Conservation (phyloP, 2,797 vertebrate genomes). For the Pampus argenteus region DNA sequence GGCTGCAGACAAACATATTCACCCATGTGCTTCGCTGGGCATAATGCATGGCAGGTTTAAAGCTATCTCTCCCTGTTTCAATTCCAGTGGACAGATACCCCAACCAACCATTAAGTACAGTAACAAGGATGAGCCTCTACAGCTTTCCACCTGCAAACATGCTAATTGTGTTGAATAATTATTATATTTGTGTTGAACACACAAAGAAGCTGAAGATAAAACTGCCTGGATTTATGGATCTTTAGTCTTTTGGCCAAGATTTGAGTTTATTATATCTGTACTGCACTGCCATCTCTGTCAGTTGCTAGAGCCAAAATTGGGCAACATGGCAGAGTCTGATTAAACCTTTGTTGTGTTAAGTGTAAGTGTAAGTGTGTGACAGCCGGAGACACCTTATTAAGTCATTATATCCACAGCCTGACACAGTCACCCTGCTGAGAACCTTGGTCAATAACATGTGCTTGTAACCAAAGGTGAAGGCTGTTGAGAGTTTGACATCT, state of each 20-base stretch:
- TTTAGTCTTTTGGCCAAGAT: neutral
- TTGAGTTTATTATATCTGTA: conserved; percentile 1
- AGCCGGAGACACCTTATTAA: neutral
- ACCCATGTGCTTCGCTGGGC: conserved; percentile 2
- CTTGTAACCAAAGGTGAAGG: neutral
- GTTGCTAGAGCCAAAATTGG: conserved; percentile 7
- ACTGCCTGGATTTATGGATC: neutral
- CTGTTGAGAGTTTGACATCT: conserved; percentile 5
- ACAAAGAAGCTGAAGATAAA: conserved; percentile 1
- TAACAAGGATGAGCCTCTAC: neutral
- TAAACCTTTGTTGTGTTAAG: neutral
- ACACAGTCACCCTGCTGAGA: conserved; percentile 4
- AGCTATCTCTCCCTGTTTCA: neutral
- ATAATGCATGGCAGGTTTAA: conserved; percentile 1
- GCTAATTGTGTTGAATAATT: neutral
- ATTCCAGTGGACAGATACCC: neutral
- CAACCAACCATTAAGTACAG: neutral
- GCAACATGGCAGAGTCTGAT: neutral
- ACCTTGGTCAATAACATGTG: conserved; percentile 3
- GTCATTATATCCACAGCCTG: conserved; percentile 1
- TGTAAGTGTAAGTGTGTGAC: too few species aligned
- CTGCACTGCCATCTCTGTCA: conserved; percentile 4
- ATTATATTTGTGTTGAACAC: too few species aligned
- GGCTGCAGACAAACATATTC: neutral
- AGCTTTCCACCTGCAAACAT: neutral